Evolutionary conservation across 1,140 invertebrate species (phyloP), one percentile per base, ranked within the genome.

Genomic region (Lerema accius): DNA sequence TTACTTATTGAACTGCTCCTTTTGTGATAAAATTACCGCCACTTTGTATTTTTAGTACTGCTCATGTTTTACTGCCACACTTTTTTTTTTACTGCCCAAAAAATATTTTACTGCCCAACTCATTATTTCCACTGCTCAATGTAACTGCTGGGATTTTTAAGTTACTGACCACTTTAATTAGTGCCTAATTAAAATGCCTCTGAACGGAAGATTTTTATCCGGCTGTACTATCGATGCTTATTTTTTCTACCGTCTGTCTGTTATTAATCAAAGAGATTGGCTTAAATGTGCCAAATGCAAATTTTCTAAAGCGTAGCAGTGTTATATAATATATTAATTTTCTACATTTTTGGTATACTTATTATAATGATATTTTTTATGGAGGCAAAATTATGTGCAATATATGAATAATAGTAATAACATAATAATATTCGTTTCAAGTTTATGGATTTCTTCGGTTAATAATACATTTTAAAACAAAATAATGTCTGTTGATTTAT

Each of bases 201-300:
- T 11, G n/a, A 37, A n/a, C 35, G 35, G 4, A 37, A 37, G n/a
- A 11, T 4, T 4, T 32, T 32, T 32, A 32, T 11, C 10, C 35
- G 35, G 35, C 35, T 11, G 35, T 37, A 37, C 9, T 7, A 32
- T 9, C 5, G 1, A 50, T 32, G 0, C n/a, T 11, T 35, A 50
- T 50, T 35, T 50, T 50, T 49, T 49, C 28, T 35, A 5, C 14
- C 4, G 15, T 35, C n/a, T 28, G 10, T 15, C 6, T 15, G 16
- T 37, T 35, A 37, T 16, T 37, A 15, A 50, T 32, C 48, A 17
- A 35, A 15, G 37, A 37, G 28, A 50, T 50, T 50, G 48, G 48
- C 48, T 19, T 50, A 6, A 50, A 37, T 17, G 48, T 50, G 48
- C 48, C 48, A 50, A 50, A 50, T 50, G 32, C 28, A 50, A 50